Conservation (phyloP, 2,113 vertebrate species). For the Talpa occidentalis region DNA sequence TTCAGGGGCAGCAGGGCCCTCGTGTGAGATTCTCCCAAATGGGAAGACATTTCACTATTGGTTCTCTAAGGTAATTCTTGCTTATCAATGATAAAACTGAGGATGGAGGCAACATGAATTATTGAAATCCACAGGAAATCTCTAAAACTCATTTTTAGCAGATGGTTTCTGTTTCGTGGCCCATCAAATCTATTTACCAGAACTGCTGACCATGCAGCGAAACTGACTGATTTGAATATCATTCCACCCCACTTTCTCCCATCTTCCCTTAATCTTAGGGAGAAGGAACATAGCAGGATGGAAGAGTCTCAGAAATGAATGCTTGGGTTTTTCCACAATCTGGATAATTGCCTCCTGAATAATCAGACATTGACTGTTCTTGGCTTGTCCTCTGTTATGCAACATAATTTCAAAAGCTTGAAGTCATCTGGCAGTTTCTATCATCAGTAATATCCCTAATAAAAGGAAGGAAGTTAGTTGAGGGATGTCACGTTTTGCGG, state of each 20-base stretch:
- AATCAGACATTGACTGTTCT: neutral
- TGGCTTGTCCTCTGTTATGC: neutral
- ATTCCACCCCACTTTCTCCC: neutral
- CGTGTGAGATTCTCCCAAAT: neutral
- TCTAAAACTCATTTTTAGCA: conserved; percentile 66
- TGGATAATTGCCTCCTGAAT: conserved; percentile 26
- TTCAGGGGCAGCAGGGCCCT: neutral
- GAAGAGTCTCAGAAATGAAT: neutral
- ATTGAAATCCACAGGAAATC: conserved; percentile 73
- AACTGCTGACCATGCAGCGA: conserved; percentile 31
- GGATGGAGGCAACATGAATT: conserved; percentile 31
- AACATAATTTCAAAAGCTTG: neutral
- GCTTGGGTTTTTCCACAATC: conserved; percentile 35
- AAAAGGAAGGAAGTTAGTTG: conserved; percentile 59
- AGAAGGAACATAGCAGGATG: neutral
- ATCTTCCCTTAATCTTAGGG: neutral
- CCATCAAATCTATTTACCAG: conserved; percentile 59
- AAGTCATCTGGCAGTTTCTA: conserved; percentile 22
- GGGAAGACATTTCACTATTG: neutral
- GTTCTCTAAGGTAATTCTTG: conserved; percentile 3
- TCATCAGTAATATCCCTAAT: neutral
- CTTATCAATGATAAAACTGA: conserved; percentile 38
- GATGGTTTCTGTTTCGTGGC: conserved; percentile 58
- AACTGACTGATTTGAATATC: conserved; percentile 37
- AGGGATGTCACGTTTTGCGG: conserved; percentile 36